Evolutionary conservation across 2,888 invertebrate genomes (phyloP).

Genomic region (Drosophila affinis): DNA sequence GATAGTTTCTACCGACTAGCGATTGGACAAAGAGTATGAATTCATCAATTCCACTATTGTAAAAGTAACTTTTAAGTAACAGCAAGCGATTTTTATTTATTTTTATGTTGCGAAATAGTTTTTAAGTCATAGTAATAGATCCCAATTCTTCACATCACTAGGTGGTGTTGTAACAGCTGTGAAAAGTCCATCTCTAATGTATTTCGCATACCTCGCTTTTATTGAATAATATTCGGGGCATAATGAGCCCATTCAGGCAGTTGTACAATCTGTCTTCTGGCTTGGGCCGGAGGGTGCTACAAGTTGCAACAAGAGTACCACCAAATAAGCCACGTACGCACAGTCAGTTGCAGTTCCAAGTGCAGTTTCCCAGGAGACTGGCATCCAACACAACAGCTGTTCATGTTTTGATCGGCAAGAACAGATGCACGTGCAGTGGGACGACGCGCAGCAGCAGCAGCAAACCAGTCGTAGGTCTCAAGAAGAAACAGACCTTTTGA

Average conservation of each 20-base stretch:
- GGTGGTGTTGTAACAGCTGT: background rate
- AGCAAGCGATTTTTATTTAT: too few relatives aligned
- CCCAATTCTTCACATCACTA: background rate
- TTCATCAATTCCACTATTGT: too few relatives aligned
- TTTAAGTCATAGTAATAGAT: too few relatives aligned
- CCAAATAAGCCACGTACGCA: background rate
- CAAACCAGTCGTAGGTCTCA: constrained; percentile 34
- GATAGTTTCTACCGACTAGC: background rate
- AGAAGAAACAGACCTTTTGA: background rate
- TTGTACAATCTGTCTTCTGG: constrained; percentile 44
- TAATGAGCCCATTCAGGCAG: constrained; percentile 52
- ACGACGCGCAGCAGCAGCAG: constrained; percentile 30
- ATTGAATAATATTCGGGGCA: background rate
- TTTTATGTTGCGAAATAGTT: too few relatives aligned
- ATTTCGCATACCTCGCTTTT: constrained; percentile 10
- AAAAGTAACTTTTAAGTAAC: too few relatives aligned
- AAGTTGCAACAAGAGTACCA: background rate
- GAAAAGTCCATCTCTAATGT: background rate
- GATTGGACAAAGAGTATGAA: too few relatives aligned
- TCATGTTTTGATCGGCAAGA: constrained; percentile 21
- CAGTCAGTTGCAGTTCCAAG: constrained; percentile 11
- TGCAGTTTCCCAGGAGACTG: background rate
- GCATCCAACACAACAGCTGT: constrained; percentile 35
- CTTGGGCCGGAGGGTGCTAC: constrained; percentile 3
- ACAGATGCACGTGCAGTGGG: constrained; percentile 40